A percentile compares a stretch with the other conserved stretches of the same genome.
Evolutionary conservation across 2,113 vertebrate genomes (phyloP).

Genomic region (Xiphias gladius): DNA sequence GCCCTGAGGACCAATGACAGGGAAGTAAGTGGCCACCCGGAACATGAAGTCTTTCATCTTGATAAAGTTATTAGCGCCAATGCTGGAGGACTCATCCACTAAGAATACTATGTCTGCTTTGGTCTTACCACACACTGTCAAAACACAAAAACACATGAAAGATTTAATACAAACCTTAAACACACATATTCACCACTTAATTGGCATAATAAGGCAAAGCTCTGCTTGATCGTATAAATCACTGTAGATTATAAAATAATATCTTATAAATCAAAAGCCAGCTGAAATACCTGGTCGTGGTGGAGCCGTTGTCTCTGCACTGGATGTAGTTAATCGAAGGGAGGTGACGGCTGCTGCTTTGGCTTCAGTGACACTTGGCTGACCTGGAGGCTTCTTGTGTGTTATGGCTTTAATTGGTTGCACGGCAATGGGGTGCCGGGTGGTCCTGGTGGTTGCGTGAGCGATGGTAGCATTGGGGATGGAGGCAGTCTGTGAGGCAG

Average conservation of each 20-base stretch:
- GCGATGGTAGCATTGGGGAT: not conserved
- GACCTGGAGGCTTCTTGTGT: conserved; percentile 57
- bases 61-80: conserved; percentile 88
- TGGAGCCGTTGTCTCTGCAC: conserved; percentile 32
- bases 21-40: conserved; percentile 89
- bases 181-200: not conserved
- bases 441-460: conserved; percentile 41
- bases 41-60: conserved; percentile 93
- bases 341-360: conserved; percentile 47
- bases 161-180: not conserved
- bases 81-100: conserved; percentile 93
- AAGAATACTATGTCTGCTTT: conserved; percentile 91
- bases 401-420: conserved; percentile 36
- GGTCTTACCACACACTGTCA: conserved; percentile 87
- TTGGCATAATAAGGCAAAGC: no score
- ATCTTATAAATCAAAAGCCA: not conserved
- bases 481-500: conserved; percentile 25
- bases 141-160: conserved; percentile 46
- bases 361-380: conserved; percentile 40
- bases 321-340: conserved; percentile 16
- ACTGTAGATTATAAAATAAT: not conserved
- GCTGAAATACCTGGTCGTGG: conserved; percentile 73
- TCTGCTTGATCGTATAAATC: not conserved
- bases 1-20: conserved; percentile 86
- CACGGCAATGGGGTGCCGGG: conserved; percentile 43